Evolutionary conservation across 2,113 vertebrate genomes (phyloP), one percentile per base, ranked within the genome.

Genomic region (Myxocyprinus asiaticus): DNA sequence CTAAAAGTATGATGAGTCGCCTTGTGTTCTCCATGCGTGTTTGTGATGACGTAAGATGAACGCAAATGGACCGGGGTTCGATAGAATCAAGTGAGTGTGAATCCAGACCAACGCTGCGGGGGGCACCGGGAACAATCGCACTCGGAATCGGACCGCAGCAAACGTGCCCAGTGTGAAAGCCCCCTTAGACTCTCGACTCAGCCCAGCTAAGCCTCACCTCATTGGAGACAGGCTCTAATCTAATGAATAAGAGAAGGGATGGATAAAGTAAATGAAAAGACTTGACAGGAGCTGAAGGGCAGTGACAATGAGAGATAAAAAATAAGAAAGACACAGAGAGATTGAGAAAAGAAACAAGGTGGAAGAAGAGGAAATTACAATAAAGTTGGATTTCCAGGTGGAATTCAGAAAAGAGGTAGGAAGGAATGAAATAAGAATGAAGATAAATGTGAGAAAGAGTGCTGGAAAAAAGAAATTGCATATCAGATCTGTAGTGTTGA

Each of bases 161-260:
- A n/a, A n/a, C n/a, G n/a, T n/a, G n/a, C n/a, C n/a, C n/a, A n/a
- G n/a, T n/a, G n/a, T n/a, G n/a, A n/a, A n/a, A n/a, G n/a, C n/a
- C n/a, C n/a, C n/a, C n/a, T n/a, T n/a, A n/a, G 7, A 63, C 44
- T 75, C 72, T 11, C 3, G 45, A 12, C 14, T 76, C 47, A 76
- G 47, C 62, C 48, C 47, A 76, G 8, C 59, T 82, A 82, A 82
- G 68, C 81, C 69, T 63, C 45, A 61, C 75, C 68, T 59, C 47
- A 53, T 43, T 55, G 62, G 11, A 59, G 67, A 82, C 62, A 44
- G 48, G 10, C 51, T 64, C 43, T 67, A 15, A 75, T 67, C 70
- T 63, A 62, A 42, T 63, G 22, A 73, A 64, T 1, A 44, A 79
- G 12, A 78, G 66, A 66, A 42, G 59, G 11, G n/a, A 81, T 45